A percentile compares a stretch with the other conserved stretches of the same genome.
These are phyloP conservation scores for Myiagra hebetior DNA, from an alignment of 2,113 vertebrate genomes.

Conservation along the genomic window DNA sequence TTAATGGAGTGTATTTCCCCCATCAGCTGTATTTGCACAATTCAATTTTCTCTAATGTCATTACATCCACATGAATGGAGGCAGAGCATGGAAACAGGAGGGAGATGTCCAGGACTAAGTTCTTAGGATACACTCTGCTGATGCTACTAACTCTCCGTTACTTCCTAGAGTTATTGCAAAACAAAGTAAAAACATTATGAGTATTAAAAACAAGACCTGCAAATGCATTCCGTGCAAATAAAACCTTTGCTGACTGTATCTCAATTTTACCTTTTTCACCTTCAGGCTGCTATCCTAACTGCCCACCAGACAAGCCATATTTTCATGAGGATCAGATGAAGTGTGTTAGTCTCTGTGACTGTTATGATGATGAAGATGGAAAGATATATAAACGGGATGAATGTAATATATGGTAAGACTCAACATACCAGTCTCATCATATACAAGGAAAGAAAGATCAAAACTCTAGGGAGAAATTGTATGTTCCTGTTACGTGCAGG, in stretches of 20 bases:
- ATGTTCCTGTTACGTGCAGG: not conserved
- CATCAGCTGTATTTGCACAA: not conserved
- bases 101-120: not conserved
- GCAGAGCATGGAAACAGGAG: not conserved
- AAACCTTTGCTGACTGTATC: not conserved
- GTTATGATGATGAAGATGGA: conserved; percentile 67
- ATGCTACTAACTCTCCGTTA: not conserved
- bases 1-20: not conserved
- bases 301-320: conserved; percentile 79
- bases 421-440: not conserved
- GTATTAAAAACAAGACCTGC: not conserved
- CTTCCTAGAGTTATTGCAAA: not conserved
- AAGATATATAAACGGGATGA: conserved; percentile 69
- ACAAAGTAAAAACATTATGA: not conserved
- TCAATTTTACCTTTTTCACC: not conserved
- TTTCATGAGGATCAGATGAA: conserved; percentile 86
- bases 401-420: conserved; percentile 81
- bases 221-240: not conserved
- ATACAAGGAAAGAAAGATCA: not conserved
- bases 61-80: not conserved
- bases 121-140: not conserved
- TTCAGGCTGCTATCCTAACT: conserved; percentile 89
- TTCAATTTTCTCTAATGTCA: not conserved
- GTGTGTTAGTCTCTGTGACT: conserved; percentile 81
- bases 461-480: not conserved